These are phyloP conservation scores for Heliconius congener DNA, from an alignment of 1,140 invertebrate species.

Conservation along the genomic window DNA sequence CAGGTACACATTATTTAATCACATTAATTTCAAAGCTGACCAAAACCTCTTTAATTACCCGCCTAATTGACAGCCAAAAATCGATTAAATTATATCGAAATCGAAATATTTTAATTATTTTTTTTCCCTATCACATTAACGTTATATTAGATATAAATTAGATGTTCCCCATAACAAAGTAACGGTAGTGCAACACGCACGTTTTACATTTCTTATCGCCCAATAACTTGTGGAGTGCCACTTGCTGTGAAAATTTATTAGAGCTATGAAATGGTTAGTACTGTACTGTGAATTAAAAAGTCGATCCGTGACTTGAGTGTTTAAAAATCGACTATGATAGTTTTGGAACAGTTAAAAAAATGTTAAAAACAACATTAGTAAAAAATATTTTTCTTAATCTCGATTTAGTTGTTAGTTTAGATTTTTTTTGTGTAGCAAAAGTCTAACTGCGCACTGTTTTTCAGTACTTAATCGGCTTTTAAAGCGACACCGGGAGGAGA, in stretches of 20 bases:
- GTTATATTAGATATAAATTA: constrained; percentile 6
- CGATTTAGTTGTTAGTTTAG: neutral
- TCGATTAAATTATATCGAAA: constrained; percentile 3
- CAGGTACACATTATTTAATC: no score
- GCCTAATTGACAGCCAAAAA: neutral
- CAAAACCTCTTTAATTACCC: neutral
- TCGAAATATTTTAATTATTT: constrained; percentile 1
- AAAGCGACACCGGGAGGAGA: no score
- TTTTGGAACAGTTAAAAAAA: neutral
- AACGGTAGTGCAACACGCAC: neutral
- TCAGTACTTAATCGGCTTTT: no score
- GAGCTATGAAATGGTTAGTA: constrained; percentile 11
- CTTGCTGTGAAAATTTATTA: constrained; percentile 15
- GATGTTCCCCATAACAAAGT: neutral
- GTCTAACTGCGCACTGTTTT: no score
- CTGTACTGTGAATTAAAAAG: constrained; percentile 10
- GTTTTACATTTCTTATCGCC: neutral
- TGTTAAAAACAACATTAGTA: neutral
- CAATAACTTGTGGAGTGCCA: constrained; percentile 7
- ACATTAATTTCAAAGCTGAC: no score
- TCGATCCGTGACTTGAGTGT: neutral
- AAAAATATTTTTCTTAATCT: neutral
- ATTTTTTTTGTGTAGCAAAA: no score
- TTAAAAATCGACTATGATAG: neutral
- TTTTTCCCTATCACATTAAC: neutral